Evolutionary conservation across 2,113 vertebrate genomes (phyloP).

Genomic region (Notarius lentiginosus): DNA sequence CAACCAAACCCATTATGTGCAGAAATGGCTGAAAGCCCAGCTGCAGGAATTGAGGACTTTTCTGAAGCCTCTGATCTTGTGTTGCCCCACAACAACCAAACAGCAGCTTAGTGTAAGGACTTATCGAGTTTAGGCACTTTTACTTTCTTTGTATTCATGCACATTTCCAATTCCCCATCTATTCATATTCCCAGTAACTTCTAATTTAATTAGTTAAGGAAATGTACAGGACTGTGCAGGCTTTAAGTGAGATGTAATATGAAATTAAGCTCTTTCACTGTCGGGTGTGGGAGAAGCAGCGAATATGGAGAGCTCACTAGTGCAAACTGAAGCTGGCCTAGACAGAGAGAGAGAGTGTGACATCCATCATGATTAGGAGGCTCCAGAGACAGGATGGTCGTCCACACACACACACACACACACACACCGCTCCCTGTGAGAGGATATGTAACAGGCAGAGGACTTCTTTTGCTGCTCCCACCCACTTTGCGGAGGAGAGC

Average conservation of each 20-base stretch:
- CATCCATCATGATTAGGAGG: conserved; percentile 57
- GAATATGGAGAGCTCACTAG: conserved; percentile 13
- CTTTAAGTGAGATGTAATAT: conserved; percentile 43
- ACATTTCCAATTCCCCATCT: not conserved
- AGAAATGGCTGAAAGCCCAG: conserved; percentile 27
- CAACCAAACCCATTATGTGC: conserved; percentile 35
- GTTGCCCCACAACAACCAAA: conserved; percentile 25
- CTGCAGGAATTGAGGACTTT: conserved; percentile 22
- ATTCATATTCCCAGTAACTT: not conserved
- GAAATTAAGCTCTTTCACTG: conserved; percentile 44
- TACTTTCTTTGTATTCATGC: not conserved
- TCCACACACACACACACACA: conserved; percentile 25
- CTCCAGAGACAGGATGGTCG: conserved; percentile 46
- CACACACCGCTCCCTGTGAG: conserved; percentile 26
- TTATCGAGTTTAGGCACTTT: not conserved
- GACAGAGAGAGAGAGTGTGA: conserved; percentile 42
- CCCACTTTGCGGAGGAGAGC: conserved; percentile 16
- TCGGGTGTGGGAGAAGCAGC: conserved; percentile 6
- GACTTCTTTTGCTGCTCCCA: conserved; percentile 16
- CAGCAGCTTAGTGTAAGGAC: conserved; percentile 15
- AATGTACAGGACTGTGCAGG: conserved; percentile 32
- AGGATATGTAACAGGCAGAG: conserved; percentile 33
- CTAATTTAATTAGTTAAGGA: conserved; percentile 41
- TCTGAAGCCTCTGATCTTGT: not conserved
- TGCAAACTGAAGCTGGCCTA: conserved; percentile 43